A percentile compares a stretch with the other conserved stretches of the same genome.
Evolutionary conservation across 2,797 vertebrate species (phyloP).

Genomic region (Helicolenus hilgendorfi): DNA sequence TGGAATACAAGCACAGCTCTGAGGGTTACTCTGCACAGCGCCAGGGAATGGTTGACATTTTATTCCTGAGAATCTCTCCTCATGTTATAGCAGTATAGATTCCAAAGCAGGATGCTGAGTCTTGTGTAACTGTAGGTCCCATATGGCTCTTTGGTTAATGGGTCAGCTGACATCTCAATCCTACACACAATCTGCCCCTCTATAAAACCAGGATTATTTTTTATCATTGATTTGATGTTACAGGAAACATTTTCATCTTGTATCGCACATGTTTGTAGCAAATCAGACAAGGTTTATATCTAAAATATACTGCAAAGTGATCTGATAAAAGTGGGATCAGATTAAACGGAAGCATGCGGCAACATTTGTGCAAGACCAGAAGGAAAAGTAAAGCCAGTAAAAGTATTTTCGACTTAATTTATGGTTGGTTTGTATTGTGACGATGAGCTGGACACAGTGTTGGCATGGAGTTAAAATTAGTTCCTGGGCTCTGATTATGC

Average conservation of each 20-base stretch:
- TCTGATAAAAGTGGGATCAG: neutral
- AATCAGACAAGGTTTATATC: neutral
- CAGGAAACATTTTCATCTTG: neutral
- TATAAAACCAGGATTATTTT: conserved; percentile 50
- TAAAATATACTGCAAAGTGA: neutral
- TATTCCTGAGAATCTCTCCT: neutral
- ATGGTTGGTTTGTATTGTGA: conserved; percentile 14
- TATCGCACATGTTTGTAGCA: neutral
- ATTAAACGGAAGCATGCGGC: neutral
- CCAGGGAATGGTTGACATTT: conserved; percentile 10
- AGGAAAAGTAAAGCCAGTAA: neutral
- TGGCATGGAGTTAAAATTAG: conserved; percentile 58
- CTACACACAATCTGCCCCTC: conserved; percentile 48
- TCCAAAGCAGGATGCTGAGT: conserved; percentile 3
- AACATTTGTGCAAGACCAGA: neutral
- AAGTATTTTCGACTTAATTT: neutral
- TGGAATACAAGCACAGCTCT: conserved; percentile 18
- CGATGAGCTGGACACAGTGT: conserved; percentile 29
- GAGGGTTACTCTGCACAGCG: neutral
- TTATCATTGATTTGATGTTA: neutral
- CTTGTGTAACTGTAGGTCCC: conserved; percentile 48
- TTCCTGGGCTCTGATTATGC: conserved; percentile 26
- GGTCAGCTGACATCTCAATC: conserved; percentile 55
- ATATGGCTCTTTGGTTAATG: conserved; percentile 53
- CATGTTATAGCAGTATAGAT: conserved; percentile 1